Conservation (phyloP, 2,888 invertebrate genomes). For the Charanyca ferruginea region DNA sequence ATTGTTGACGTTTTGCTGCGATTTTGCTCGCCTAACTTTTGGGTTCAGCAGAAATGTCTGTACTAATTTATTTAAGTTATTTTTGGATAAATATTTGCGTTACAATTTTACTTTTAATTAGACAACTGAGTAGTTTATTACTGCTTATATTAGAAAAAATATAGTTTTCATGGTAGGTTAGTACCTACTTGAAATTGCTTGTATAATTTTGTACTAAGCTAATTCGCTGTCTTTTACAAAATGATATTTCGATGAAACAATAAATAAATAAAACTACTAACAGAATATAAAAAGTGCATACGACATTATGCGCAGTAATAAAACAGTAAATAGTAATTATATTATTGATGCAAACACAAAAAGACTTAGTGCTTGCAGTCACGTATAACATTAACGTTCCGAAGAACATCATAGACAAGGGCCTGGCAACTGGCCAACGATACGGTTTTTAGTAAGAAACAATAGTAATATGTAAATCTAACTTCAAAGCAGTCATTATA, state of each 20-base stretch:
- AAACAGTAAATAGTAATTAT: constrained; percentile 17
- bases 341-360: constrained; percentile 37
- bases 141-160: too few species aligned
- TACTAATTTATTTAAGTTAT: constrained; percentile 35
- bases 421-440: constrained; percentile 46
- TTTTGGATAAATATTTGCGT: constrained; percentile 21
- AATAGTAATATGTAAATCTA: constrained; percentile 37
- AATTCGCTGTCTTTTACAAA: background rate
- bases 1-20: constrained; percentile 47
- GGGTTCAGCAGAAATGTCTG: constrained; percentile 27
- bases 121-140: constrained; percentile 12
- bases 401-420: constrained; percentile 45
- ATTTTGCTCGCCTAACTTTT: constrained; percentile 42
- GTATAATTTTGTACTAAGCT: background rate
- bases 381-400: constrained; percentile 51
- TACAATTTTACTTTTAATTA: constrained; percentile 29
- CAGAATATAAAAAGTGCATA: background rate
- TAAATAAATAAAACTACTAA: background rate
- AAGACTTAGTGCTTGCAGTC: constrained; percentile 42
- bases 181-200: too few species aligned
- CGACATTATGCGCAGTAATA: constrained; percentile 24
- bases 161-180: too few species aligned
- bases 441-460: constrained; percentile 31
- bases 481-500: constrained; percentile 1
- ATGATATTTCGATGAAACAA: background rate